phyloP scores from a whole-genome alignment of 2,113 vertebrate genomes.

The Bungarus multicinctus region DNA sequence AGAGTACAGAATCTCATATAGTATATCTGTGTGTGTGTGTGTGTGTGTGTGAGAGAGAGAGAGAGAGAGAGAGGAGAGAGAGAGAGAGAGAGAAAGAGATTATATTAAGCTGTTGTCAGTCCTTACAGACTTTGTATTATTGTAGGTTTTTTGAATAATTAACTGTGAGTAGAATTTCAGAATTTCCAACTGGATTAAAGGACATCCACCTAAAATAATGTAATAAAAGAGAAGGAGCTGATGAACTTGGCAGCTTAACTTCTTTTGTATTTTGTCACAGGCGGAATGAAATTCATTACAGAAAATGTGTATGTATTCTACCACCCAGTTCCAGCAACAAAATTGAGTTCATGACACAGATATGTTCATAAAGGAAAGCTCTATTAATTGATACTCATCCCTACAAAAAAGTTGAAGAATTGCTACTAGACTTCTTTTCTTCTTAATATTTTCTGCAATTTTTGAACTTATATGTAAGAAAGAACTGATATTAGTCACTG shows the following conservation, averaged over 20 bases:
- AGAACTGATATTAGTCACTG: not conserved
- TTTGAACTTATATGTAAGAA: not conserved
- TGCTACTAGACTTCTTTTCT: not conserved
- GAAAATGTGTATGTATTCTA: not conserved
- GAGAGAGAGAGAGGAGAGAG: too few species aligned
- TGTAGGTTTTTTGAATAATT: not conserved
- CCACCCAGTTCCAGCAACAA: fast-evolving
- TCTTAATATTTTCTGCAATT: not conserved
- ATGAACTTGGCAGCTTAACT: not conserved
- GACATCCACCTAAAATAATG: not conserved
- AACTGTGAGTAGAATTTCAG: not conserved
- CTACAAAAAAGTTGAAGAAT: not conserved
- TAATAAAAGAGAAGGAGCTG: not conserved
- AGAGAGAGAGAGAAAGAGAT: not conserved
- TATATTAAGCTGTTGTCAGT: not conserved
- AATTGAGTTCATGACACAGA: not conserved
- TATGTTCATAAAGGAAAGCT: not conserved
- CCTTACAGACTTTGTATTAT: not conserved
- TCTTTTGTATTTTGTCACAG: constrained; percentile 1
- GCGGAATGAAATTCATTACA: not conserved
- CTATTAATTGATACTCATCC: not conserved
- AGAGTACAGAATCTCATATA: not conserved
- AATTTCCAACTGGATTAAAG: fast-evolving
- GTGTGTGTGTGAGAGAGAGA: too few species aligned
- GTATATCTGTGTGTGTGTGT: not conserved